These are phyloP conservation scores for Drosophila falleni DNA, from an alignment of 2,888 invertebrate species.

Conservation along the genomic window DNA sequence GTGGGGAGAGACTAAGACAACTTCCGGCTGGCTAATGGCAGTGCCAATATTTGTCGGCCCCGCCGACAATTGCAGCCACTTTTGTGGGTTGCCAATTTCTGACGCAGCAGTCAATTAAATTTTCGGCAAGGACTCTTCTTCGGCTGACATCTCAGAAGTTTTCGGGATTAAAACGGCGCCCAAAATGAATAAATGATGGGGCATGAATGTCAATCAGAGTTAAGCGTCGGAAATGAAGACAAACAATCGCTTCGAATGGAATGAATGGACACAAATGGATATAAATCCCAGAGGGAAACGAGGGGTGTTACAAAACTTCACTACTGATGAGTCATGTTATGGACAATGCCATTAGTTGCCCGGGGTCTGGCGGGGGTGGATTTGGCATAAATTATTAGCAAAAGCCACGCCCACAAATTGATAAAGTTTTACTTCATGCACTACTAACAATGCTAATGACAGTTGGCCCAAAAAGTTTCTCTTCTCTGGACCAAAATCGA, in stretches of 20 bases:
- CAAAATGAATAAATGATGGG: constrained; percentile 79
- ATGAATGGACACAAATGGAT: constrained; percentile 54
- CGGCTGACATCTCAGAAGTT: constrained; percentile 19
- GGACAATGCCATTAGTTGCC: constrained; percentile 49
- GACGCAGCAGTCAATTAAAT: constrained; percentile 62
- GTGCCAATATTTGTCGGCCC: constrained; percentile 60
- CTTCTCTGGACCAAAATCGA: constrained; percentile 63
- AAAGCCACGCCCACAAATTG: constrained; percentile 77
- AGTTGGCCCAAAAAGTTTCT: constrained; percentile 71
- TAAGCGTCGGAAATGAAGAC: constrained; percentile 78
- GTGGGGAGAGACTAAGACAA: not conserved
- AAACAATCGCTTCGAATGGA: constrained; percentile 66
- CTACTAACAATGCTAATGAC: constrained; percentile 78
- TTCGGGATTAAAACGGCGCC: constrained; percentile 60
- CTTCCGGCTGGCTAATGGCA: constrained; percentile 40
- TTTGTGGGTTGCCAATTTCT: constrained; percentile 59
- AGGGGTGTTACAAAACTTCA: constrained; percentile 38
- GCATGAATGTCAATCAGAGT: constrained; percentile 80
- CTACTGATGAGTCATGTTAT: constrained; percentile 60
- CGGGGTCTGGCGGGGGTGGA: not conserved
- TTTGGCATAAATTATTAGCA: constrained; percentile 72
- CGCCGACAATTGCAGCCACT: constrained; percentile 58
- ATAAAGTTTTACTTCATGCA: constrained; percentile 67
- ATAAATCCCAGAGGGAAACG: constrained; percentile 37
- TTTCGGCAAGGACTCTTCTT: constrained; percentile 31